These are phyloP conservation scores for Galbula dea DNA, from an alignment of 2,113 vertebrate species.

Conservation along the genomic window DNA sequence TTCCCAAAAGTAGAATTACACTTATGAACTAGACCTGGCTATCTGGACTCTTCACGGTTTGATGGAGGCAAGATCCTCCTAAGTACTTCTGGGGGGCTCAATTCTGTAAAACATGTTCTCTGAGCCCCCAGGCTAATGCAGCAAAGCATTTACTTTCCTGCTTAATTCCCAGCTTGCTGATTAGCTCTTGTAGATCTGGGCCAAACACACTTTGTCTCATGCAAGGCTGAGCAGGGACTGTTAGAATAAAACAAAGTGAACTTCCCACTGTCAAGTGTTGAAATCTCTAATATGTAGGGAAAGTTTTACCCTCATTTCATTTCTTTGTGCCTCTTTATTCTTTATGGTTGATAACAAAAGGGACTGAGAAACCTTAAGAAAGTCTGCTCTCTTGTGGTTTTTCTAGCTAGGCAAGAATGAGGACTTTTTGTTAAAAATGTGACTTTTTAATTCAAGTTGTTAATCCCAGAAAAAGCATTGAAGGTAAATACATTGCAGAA, in stretches of 20 bases:
- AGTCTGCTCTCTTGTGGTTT: constrained; percentile 63
- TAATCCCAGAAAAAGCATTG: neutral
- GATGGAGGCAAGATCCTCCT: neutral
- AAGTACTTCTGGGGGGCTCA: neutral
- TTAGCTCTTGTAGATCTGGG: neutral
- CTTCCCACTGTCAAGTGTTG: neutral
- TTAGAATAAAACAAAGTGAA: constrained; percentile 2
- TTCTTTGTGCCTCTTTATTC: neutral
- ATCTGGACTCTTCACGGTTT: neutral
- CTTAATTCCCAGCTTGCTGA: constrained; percentile 8
- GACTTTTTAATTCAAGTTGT: neutral
- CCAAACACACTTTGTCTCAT: neutral
- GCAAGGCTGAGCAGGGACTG: neutral
- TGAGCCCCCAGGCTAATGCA: neutral
- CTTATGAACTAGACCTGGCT: neutral
- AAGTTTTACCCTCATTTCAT: neutral
- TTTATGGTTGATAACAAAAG: neutral
- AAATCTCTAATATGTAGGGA: neutral
- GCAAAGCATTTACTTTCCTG: neutral
- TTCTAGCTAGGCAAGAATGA: neutral
- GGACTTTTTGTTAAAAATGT: neutral
- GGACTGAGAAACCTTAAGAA: constrained; percentile 46
- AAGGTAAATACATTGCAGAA: neutral
- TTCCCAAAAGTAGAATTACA: neutral
- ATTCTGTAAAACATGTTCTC: neutral